Evolutionary conservation across 1,140 invertebrate species (phyloP).

Genomic region (Eumeta japonica): DNA sequence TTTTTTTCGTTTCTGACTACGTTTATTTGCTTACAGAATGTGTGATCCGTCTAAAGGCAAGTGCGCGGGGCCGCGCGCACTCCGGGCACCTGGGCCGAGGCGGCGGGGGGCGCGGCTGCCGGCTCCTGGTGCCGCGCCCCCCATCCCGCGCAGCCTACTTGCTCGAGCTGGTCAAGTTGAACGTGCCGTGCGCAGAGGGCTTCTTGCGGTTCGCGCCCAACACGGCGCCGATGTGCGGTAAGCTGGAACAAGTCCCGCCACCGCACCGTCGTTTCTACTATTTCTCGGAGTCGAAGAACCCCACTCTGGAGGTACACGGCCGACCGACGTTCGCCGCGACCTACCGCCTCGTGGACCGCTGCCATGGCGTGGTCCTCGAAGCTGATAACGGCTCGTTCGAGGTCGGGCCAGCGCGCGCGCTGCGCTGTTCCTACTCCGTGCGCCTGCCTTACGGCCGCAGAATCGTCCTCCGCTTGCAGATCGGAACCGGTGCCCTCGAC

Average conservation of each 20-base stretch:
- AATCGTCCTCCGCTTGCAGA: slow-evolving; percentile 58
- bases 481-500: slow-evolving; percentile 41
- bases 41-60: slow-evolving; percentile 31
- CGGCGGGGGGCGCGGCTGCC: slow-evolving; percentile 27
- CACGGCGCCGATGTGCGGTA: slow-evolving; percentile 57
- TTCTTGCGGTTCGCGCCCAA: slow-evolving; percentile 57
- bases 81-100: slow-evolving; percentile 39
- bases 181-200: slow-evolving; percentile 62
- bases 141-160: slow-evolving; percentile 55
- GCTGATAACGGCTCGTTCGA: slow-evolving; percentile 62
- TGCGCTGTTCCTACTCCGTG: slow-evolving; percentile 64
- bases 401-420: slow-evolving; percentile 52
- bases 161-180: slow-evolving; percentile 61
- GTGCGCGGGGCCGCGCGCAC: slow-evolving; percentile 31
- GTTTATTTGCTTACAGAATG: slow-evolving; percentile 57
- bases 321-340: slow-evolving; percentile 61
- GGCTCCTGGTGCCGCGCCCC: slow-evolving; percentile 27
- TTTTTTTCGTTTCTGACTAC: too few relatives aligned
- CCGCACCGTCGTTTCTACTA: slow-evolving; percentile 59
- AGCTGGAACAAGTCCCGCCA: slow-evolving; percentile 62
- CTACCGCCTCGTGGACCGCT: slow-evolving; percentile 64
- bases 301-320: slow-evolving; percentile 56
- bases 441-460: slow-evolving; percentile 65
- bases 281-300: slow-evolving; percentile 36
- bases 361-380: slow-evolving; percentile 63